Percentiles rank a stretch among this genome's conserved stretches.
phyloP scores from a whole-genome alignment of 2,888 invertebrate genomes.

The Aplocera efformata region DNA sequence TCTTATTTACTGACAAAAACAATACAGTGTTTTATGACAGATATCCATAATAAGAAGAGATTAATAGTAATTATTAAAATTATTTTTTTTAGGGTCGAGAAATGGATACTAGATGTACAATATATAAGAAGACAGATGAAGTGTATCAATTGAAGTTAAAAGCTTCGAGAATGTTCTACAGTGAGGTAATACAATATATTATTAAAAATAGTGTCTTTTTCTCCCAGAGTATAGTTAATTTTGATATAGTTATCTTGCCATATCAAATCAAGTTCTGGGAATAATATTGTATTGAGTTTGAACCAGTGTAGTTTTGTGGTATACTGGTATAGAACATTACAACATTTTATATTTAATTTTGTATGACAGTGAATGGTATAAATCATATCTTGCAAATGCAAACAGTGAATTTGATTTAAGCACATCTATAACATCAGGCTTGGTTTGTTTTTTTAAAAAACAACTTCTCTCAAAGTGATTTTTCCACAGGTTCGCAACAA shows the following conservation, averaged over 20 bases:
- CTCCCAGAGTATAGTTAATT: constrained; percentile 5
- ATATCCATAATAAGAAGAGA: no score
- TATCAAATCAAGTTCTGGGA: constrained; percentile 35
- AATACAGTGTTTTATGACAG: no score
- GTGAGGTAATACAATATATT: constrained; percentile 79
- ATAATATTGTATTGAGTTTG: constrained; percentile 49
- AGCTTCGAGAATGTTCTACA: constrained; percentile 94
- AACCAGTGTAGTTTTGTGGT: constrained; percentile 36
- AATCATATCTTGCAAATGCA: no score
- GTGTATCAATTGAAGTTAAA: constrained; percentile 98
- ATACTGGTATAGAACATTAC: constrained; percentile 49
- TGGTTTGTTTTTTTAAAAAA: no score
- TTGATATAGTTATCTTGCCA: constrained; percentile 9
- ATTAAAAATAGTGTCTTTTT: constrained; percentile 1
- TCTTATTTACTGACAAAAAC: constrained; percentile 47
- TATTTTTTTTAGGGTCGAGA: constrained; percentile 91
- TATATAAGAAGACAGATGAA: constrained; percentile 99
- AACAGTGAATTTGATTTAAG: no score
- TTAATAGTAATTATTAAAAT: no score
- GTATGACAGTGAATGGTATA: no score
- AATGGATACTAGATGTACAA: constrained; percentile 96
- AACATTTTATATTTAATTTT: constrained; percentile 27
- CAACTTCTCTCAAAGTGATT: background rate
- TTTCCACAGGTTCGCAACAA: constrained; percentile 86
- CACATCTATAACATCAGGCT: no score